Evolutionary conservation across 2,113 vertebrate genomes (phyloP).

Genomic region (Tilapia sparmanii): DNA sequence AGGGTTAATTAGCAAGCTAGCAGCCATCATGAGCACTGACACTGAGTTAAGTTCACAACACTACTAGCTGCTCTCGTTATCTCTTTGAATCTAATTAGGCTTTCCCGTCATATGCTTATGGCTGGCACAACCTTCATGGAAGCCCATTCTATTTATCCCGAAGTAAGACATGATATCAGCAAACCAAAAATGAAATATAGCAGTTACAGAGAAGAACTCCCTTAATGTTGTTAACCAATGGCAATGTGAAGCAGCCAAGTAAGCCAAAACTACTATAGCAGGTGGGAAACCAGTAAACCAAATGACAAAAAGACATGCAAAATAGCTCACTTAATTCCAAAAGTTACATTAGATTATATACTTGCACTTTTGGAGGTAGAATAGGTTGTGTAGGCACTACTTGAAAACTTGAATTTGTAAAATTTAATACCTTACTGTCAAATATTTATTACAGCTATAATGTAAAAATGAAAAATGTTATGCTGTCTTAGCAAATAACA

Average conservation of each 20-base stretch:
- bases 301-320: neutral
- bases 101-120: neutral
- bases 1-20: no score
- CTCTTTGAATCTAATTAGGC: neutral
- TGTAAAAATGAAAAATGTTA: neutral
- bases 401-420: neutral
- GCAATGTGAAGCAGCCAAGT: neutral
- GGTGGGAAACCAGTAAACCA: neutral
- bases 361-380: neutral
- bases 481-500: neutral
- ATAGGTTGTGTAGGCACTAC: neutral
- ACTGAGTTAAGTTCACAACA: no score
- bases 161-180: neutral
- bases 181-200: neutral
- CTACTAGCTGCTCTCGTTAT: no score
- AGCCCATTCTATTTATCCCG: neutral
- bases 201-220: neutral
- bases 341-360: neutral
- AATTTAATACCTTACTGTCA: neutral
- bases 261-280: neutral
- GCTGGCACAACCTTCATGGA: neutral
- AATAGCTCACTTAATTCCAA: neutral
- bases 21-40: no score
- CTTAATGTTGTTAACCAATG: neutral
- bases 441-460: neutral